Base-by-base conservation (phyloP, 2,113 vertebrate species). In the Oncorhynchus nerka region DNA sequence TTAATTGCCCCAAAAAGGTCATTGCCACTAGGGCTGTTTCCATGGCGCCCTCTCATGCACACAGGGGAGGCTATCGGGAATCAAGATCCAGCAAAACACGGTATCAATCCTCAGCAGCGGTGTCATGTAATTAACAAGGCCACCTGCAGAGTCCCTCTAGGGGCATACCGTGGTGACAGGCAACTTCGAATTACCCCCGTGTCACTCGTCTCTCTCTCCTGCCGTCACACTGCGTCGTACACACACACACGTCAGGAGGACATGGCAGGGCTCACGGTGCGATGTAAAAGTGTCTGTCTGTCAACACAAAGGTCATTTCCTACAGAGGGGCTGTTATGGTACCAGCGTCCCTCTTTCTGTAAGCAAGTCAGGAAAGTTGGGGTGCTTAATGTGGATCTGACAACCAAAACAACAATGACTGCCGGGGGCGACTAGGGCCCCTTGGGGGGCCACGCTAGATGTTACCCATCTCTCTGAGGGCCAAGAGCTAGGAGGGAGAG, bases 251-350 rank as follows among this genome's bases (percentile, higher is more conserved):
- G 15, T 64, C 19, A n/a, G 39, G 34, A 34, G 34, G 39, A 70
- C 39, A 70, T 13, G 45, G 24, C 39, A 15, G 48, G 48, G 22
- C 39, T 22, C n/a, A 22, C 61, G 1, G 39, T 45, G 39, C 6
- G 2, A 2, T 11, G 39, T 45, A 6, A 45, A 39, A 45, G 2
- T 11, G 61, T n/a, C 61, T 82, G 79, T 79, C 84, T 82, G 81
- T 75, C 83, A 86, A 84, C 81, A 79, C 83, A 87, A 92, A 89
- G 88, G 89, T 88, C 81, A 89, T 73, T 83, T 77, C 85, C 39
- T 81, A 79, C 83, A 84, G 83, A 86, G 84, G 74, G 8, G 77
- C 39, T 20, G 70, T 39, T 39, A 45, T 59, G 64, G 34, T 4
- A 49, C 26, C 24, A 57, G 83, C 81, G 70, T 83, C 79, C 8